Conservation (phyloP, 2,888 invertebrate species). For the Apodemia zela region DNA sequence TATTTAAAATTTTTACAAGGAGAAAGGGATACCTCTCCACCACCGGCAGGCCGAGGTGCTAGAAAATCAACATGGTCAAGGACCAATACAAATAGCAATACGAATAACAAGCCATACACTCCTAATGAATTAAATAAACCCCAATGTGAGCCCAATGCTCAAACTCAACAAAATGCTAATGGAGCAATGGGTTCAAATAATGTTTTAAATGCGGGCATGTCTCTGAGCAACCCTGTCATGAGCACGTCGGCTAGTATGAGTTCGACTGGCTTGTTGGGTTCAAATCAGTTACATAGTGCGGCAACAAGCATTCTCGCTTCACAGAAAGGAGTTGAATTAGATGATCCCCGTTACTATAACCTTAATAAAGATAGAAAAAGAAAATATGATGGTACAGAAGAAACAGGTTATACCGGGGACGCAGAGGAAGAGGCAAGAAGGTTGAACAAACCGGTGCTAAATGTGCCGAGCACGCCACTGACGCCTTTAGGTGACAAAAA, state of each 20-base stretch:
- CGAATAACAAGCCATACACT: conserved; percentile 61
- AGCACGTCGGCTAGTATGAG: conserved; percentile 57
- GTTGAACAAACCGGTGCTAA: conserved; percentile 73
- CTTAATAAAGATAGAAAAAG: conserved; percentile 86
- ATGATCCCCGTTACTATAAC: conserved; percentile 87
- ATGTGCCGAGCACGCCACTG: conserved; percentile 73
- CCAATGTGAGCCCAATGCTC: conserved; percentile 56
- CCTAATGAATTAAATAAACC: conserved; percentile 61
- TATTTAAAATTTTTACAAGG: conserved; percentile 92
- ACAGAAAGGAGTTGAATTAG: conserved; percentile 76
- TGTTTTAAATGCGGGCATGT: conserved; percentile 59
- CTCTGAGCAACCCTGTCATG: conserved; percentile 60
- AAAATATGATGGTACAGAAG: conserved; percentile 84
- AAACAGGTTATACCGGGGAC: conserved; percentile 77
- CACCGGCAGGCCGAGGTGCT: conserved; percentile 84
- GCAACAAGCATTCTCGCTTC: conserved; percentile 53
- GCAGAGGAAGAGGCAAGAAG: conserved; percentile 77
- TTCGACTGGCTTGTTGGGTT: conserved; percentile 65
- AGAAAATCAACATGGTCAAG: conserved; percentile 85
- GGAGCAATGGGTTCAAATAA: conserved; percentile 62
- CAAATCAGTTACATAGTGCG: conserved; percentile 67
- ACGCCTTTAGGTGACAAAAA: conserved; percentile 70
- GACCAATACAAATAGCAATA: conserved; percentile 60
- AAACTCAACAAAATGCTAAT: conserved; percentile 62
- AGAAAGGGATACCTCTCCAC: conserved; percentile 90